phyloP scores from a whole-genome alignment of 2,113 vertebrate genomes.

The Dendropsophus ebraccatus region DNA sequence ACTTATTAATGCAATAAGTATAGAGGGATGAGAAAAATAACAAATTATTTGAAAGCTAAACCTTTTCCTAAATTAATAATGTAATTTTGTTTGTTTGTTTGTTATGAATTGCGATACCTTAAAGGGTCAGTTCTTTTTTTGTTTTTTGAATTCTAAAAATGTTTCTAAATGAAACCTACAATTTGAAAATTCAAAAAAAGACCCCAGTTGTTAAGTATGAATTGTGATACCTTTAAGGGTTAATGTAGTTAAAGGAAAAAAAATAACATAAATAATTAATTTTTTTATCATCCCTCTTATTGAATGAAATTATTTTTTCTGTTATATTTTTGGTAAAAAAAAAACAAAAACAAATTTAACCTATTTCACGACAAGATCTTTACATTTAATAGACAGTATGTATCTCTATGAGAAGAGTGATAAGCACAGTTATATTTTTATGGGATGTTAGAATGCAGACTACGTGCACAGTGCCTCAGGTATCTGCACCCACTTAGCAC shows the following conservation, averaged over 20 bases:
- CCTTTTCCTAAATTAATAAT: too few species aligned
- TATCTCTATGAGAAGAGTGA: neutral
- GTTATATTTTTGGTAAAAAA: neutral
- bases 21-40: neutral
- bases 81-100: too few species aligned
- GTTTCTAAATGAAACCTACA: too few species aligned
- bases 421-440: constrained; percentile 1
- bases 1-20: neutral
- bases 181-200: too few species aligned
- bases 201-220: too few species aligned
- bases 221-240: too few species aligned
- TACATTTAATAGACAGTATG: neutral
- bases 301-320: neutral
- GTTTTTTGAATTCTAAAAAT: too few species aligned
- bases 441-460: neutral
- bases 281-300: neutral
- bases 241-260: too few species aligned
- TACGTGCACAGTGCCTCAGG: constrained; percentile 8
- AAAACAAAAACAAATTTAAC: neutral
- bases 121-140: too few species aligned
- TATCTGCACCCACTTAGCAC: constrained; percentile 2
- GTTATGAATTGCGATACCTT: too few species aligned
- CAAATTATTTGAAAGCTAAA: neutral
- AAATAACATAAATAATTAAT: neutral
- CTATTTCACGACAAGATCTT: neutral